phyloP scores from a whole-genome alignment of 1,140 invertebrate species.

The Chironomus tepperi region DNA sequence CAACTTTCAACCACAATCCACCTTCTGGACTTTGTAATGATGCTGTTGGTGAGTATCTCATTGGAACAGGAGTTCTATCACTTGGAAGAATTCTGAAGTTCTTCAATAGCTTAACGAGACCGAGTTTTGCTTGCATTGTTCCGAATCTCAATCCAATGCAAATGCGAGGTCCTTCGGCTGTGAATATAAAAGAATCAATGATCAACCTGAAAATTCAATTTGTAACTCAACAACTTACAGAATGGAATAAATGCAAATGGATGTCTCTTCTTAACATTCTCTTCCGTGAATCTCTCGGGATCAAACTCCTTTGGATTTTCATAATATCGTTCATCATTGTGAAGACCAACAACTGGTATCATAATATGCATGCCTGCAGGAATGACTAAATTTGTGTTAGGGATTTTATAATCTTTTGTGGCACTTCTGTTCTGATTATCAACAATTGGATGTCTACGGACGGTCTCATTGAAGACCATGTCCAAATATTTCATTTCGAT shows the following conservation, averaged over 20 bases:
- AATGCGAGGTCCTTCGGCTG: constrained; percentile 40
- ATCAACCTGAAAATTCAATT: too few species aligned
- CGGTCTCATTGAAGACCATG: constrained; percentile 47
- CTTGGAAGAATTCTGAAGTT: constrained; percentile 40
- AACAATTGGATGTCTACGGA: constrained; percentile 41
- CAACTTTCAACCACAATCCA: constrained; percentile 33
- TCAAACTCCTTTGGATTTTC: constrained; percentile 35
- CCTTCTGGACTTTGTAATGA: constrained; percentile 42
- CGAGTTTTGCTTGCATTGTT: constrained; percentile 45
- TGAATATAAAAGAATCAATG: neutral
- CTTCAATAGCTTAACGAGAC: constrained; percentile 40
- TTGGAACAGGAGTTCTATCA: constrained; percentile 36
- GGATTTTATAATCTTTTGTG: neutral
- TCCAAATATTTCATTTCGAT: constrained; percentile 53
- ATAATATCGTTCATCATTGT: constrained; percentile 29
- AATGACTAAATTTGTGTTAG: neutral
- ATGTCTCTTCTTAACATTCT: constrained; percentile 31
- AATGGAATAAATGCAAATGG: constrained; percentile 37
- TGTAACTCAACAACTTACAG: constrained; percentile 27
- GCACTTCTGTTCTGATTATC: constrained; percentile 26
- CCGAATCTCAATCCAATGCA: constrained; percentile 45
- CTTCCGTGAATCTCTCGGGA: constrained; percentile 30
- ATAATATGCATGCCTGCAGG: neutral
- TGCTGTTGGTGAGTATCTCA: constrained; percentile 34
- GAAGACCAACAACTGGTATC: neutral